Conservation (phyloP, 2,113 vertebrate genomes). For the Muntiacus reevesi region DNA sequence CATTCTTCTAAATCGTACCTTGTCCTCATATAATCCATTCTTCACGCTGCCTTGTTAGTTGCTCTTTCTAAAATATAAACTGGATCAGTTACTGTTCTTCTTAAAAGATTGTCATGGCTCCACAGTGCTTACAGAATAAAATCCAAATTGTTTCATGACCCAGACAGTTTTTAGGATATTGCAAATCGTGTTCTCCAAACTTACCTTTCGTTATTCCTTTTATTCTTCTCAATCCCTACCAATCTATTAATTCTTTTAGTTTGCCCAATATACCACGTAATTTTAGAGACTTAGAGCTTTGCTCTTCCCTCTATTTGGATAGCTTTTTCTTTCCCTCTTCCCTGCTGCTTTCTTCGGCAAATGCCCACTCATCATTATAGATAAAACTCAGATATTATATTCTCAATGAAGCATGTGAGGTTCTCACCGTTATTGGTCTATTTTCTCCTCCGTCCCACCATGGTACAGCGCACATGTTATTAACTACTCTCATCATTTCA, state of each 20-base stretch:
- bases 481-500: neutral
- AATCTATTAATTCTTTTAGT: neutral
- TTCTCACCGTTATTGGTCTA: neutral
- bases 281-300: neutral
- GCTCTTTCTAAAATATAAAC: conserved; percentile 12
- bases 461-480: neutral
- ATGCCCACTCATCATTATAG: neutral
- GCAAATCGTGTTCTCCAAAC: neutral
- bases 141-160: neutral
- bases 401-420: neutral
- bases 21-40: neutral
- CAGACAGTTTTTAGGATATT: neutral
- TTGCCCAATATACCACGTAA: neutral
- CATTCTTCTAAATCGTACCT: neutral
- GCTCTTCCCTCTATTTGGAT: neutral
- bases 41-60: conserved; percentile 1
- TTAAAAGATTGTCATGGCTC: neutral
- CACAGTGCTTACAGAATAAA: neutral
- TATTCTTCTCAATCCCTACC: neutral
- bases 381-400: neutral
- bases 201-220: neutral
- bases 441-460: neutral
- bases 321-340: neutral
- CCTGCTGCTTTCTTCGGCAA: neutral
- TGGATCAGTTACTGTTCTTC: neutral